Evolutionary conservation across 2,113 vertebrate species (phyloP).

Genomic region (Ameiurus melas): DNA sequence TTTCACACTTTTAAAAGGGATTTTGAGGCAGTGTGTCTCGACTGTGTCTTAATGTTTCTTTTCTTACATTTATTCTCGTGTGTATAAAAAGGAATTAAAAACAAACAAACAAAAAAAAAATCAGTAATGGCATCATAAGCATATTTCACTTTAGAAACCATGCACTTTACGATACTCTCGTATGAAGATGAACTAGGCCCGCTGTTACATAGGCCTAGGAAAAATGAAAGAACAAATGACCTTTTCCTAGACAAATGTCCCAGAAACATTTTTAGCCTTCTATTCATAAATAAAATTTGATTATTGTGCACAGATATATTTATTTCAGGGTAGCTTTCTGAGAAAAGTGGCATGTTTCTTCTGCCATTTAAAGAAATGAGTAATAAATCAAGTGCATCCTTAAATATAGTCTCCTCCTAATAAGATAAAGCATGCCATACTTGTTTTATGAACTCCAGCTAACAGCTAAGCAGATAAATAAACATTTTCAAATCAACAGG

Average conservation of each 20-base stretch:
- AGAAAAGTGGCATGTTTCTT: not conserved
- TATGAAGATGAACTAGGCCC: not conserved
- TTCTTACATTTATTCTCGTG: not conserved
- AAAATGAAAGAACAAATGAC: not conserved
- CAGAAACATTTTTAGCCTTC: not conserved
- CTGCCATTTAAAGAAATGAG: not conserved
- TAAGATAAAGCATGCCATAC: not conserved
- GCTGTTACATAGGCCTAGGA: not conserved
- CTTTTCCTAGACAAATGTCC: not conserved
- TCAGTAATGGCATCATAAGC: not conserved
- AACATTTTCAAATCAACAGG: constrained; percentile 13
- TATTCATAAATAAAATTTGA: not conserved
- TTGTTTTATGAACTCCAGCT: not conserved
- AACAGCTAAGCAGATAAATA: not conserved
- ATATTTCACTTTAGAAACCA: not conserved
- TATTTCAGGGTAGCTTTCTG: not conserved
- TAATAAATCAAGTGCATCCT: not conserved
- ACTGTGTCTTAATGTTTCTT: not conserved
- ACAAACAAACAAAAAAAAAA: not conserved
- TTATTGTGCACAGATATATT: not conserved
- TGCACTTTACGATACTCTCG: not conserved
- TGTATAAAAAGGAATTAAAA: not conserved
- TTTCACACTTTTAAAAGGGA: not conserved
- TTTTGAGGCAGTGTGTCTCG: not conserved
- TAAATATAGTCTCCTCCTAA: not conserved